Evolutionary conservation across 2,113 vertebrate genomes (phyloP), one percentile per base, ranked within the genome.

Genomic region (Clupea harengus): DNA sequence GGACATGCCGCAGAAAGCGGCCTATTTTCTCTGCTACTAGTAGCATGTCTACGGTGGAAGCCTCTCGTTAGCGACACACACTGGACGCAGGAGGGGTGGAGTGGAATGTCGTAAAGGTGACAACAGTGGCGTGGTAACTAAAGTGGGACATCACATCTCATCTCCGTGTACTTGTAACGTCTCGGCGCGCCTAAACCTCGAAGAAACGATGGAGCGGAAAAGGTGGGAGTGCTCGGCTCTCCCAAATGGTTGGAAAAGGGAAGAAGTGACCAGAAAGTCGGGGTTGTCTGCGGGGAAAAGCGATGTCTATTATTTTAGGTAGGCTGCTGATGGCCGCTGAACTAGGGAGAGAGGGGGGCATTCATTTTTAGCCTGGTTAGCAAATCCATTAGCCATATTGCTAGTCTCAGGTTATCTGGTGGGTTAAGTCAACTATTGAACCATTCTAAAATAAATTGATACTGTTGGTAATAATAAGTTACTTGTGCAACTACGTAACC

Each of bases 261-360:
- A 97, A 95, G 97, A 97, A 96, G 97, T 97, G 95, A 97, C 97
- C 95, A 95, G 97, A 94, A 97, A 96, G 96, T 97, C 97, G 92
- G 97, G 96, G 92, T 96, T 97, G 94, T 97, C 96, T 89, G 97
- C 96, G 91, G 96, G 96, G 93, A 96, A 97, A 93, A 97, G 96
- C 95, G 96, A 97, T 96, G 96, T 97, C 95, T 97, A 96, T 96
- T 97, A 97, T 92, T 97, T 96, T 96, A 97, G 96, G 97, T 97
- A 96, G 57, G 57, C 57, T 64, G 57, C 91, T 92, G 90, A 88
- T 81, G 45, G 84, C 85, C 85, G 83, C 84, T 81, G 82, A 86
- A 84, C 87, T 86, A 89, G 89, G 85, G 78, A 80, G 83, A 85
- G 81, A 72, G 57, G 84, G 84, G 47, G 82, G 39, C 80, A 81